Percentiles rank a stretch among this genome's conserved stretches.
Evolutionary conservation across 2,888 invertebrate species (phyloP).

Genomic region (Apotomis capreana): DNA sequence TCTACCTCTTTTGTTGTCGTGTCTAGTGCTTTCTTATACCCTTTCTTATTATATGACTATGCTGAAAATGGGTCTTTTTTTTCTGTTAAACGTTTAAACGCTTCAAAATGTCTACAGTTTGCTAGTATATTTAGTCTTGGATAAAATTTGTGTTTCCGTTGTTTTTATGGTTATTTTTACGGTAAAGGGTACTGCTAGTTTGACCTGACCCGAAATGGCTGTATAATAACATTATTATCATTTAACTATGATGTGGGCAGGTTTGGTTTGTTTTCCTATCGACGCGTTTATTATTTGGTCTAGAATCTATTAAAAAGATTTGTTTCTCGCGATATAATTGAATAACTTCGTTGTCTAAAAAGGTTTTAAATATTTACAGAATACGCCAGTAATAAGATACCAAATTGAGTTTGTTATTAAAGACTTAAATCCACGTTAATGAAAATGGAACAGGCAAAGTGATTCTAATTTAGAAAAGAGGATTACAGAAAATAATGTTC

Average conservation of each 20-base stretch:
- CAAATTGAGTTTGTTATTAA: neutral
- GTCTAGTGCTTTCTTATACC: neutral
- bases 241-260: neutral
- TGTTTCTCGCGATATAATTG: neutral
- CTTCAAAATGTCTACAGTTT: neutral
- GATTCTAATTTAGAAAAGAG: too few species aligned
- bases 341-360: neutral
- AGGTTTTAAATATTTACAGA: neutral
- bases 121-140: neutral
- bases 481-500: too few species aligned
- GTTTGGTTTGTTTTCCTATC: too few species aligned
- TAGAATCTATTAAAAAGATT: neutral
- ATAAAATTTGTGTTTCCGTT: constrained; percentile 21
- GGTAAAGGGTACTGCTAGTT: constrained; percentile 18
- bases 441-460: neutral
- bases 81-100: too few species aligned
- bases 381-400: neutral
- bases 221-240: constrained; percentile 27
- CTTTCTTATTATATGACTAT: too few species aligned
- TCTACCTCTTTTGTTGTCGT: constrained; percentile 29
- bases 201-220: constrained; percentile 16
- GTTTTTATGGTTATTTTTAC: constrained; percentile 33
- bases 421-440: neutral
- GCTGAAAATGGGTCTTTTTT: too few species aligned
- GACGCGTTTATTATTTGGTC: neutral